These are phyloP conservation scores for Holacanthus passer DNA, from an alignment of 2,113 vertebrate species.

Conservation along the genomic window DNA sequence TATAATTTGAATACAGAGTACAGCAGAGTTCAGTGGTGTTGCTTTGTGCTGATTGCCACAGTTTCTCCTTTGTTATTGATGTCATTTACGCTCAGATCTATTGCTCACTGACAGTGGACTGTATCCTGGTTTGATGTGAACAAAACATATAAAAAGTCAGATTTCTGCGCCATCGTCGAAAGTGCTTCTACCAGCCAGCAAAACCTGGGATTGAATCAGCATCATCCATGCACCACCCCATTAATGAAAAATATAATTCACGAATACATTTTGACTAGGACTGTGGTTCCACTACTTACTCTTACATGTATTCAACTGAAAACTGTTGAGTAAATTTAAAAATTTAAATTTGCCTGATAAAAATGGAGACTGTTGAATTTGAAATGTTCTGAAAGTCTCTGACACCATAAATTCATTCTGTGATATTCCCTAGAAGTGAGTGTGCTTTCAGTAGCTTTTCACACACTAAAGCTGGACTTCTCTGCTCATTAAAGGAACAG, in stretches of 20 bases:
- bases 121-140: background rate
- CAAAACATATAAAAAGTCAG: background rate
- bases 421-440: background rate
- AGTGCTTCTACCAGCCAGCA: background rate
- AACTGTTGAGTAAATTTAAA: too few species aligned
- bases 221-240: background rate
- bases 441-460: background rate
- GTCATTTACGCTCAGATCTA: background rate
- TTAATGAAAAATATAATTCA: background rate
- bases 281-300: background rate
- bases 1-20: background rate
- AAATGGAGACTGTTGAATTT: background rate
- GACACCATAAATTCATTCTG: background rate
- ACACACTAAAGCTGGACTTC: conserved; percentile 1
- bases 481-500: background rate
- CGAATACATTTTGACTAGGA: background rate
- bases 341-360: too few species aligned
- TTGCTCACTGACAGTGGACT: background rate
- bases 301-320: background rate
- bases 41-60: too few species aligned
- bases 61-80: too few species aligned
- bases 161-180: background rate
- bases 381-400: background rate
- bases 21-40: background rate
- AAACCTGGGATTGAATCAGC: background rate